phyloP scores from a whole-genome alignment of 2,888 invertebrate genomes.

The Aradus depressus region DNA sequence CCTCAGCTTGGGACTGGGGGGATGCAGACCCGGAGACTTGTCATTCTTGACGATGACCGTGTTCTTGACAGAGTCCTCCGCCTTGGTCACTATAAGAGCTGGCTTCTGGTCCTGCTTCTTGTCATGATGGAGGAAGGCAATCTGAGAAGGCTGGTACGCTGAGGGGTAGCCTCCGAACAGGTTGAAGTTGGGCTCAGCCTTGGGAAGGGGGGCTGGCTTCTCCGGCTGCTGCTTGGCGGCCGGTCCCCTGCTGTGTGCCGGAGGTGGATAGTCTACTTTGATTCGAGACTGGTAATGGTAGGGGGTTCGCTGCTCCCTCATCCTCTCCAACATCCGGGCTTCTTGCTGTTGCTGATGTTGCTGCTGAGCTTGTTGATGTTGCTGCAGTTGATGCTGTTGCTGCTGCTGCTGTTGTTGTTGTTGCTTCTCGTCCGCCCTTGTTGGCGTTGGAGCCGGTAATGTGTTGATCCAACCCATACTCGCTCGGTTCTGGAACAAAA shows the following conservation, averaged over 20 bases:
- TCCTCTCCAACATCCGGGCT: constrained; percentile 11
- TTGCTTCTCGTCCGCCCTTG: constrained; percentile 33
- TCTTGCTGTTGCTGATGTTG: constrained; percentile 36
- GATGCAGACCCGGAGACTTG: constrained; percentile 45
- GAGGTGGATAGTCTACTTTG: constrained; percentile 41
- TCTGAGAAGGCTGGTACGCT: constrained; percentile 40
- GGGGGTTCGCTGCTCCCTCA: constrained; percentile 2
- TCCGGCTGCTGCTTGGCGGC: constrained; percentile 34
- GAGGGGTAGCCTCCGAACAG: constrained; percentile 50
- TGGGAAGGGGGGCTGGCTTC: constrained; percentile 38
- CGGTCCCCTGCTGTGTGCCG: constrained; percentile 39
- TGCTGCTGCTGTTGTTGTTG: constrained; percentile 26
- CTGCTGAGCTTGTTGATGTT: constrained; percentile 37
- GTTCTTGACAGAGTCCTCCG: constrained; percentile 43
- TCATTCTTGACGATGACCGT: constrained; percentile 73
- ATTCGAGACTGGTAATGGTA: constrained; percentile 33
- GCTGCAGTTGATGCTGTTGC: constrained; percentile 36
- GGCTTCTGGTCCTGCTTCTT: constrained; percentile 52
- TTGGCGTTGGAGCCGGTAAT: constrained; percentile 34
- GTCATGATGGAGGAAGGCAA: constrained; percentile 34
- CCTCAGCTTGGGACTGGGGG: constrained; percentile 47
- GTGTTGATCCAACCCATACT: constrained; percentile 35
- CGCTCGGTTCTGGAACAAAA: constrained; percentile 27
- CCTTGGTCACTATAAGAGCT: constrained; percentile 28
- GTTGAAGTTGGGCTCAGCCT: constrained; percentile 56